A percentile compares a stretch with the other conserved stretches of the same genome.
Conservation (phyloP, 2,113 vertebrate genomes). For the Paralichthys olivaceus region DNA sequence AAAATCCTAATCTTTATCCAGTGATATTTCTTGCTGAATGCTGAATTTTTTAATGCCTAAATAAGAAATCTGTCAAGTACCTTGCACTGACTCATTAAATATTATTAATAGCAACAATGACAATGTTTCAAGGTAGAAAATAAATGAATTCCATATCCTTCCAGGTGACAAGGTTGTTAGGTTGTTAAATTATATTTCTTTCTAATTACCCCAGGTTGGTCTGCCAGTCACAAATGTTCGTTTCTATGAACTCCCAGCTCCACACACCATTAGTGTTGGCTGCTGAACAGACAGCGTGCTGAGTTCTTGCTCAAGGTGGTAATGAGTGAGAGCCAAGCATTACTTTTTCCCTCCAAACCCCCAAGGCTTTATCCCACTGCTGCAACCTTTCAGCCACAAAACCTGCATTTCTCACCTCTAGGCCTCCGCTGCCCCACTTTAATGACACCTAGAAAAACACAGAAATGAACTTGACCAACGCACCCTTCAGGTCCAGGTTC, state of each 20-base stretch:
- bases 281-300: constrained; percentile 13
- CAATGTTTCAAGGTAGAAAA: neutral
- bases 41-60: neutral
- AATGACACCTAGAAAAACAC: neutral
- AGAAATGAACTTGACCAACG: neutral
- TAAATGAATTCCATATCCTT: neutral
- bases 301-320: constrained; percentile 30
- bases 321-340: constrained; percentile 27
- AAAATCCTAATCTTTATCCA: neutral
- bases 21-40: neutral
- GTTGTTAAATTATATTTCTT: constrained; percentile 8
- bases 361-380: constrained; percentile 10
- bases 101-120: constrained; percentile 1
- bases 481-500: constrained; percentile 97
- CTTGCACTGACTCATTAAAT: neutral
- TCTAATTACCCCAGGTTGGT: constrained; percentile 10
- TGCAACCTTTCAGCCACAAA: constrained; percentile 21
- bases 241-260: constrained; percentile 19
- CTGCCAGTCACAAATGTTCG: constrained; percentile 2
- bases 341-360: constrained; percentile 8
- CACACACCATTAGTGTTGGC: constrained; percentile 10
- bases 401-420: constrained; percentile 7
- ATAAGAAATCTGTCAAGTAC: neutral
- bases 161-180: neutral
- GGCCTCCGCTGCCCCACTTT: constrained; percentile 16